Evolutionary conservation across 2,888 invertebrate species (phyloP).

Genomic region (Torymus texanus): DNA sequence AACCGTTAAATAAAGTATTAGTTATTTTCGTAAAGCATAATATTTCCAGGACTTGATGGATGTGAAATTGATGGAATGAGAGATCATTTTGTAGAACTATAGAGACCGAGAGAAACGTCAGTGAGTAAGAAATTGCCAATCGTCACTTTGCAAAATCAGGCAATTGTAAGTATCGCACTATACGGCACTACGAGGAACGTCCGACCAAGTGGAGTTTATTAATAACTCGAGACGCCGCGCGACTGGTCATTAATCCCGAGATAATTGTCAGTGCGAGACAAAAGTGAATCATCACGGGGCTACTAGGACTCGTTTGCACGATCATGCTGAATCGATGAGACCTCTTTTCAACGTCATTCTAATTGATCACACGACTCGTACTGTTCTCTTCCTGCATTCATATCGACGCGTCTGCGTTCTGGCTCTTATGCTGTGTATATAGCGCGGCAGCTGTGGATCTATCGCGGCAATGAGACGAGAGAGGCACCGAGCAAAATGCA

Average conservation of each 20-base stretch:
- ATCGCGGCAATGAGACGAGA: background rate
- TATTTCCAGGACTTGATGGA: no score
- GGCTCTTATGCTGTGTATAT: no score
- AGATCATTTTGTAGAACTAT: no score
- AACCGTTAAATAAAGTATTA: background rate
- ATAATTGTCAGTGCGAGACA: background rate
- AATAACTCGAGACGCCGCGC: constrained; percentile 41
- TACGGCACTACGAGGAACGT: background rate
- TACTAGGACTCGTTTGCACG: background rate
- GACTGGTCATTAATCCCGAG: constrained; percentile 48
- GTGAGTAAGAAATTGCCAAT: background rate
- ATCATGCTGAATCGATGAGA: constrained; percentile 19
- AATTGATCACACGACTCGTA: constrained; percentile 16
- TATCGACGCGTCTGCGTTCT: background rate
- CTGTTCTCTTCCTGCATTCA: constrained; percentile 24
- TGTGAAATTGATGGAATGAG: no score
- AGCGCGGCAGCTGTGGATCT: background rate
- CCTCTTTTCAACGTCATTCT: background rate
- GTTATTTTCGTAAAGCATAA: background rate
- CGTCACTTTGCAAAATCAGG: background rate
- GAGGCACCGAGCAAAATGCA: constrained; percentile 59
- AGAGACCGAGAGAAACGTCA: no score
- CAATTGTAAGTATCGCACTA: background rate
- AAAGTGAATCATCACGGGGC: constrained; percentile 27
- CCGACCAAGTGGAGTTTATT: constrained; percentile 32